These are phyloP conservation scores for Xiphydria camelus DNA, from an alignment of 2,888 invertebrate genomes.

Conservation along the genomic window DNA sequence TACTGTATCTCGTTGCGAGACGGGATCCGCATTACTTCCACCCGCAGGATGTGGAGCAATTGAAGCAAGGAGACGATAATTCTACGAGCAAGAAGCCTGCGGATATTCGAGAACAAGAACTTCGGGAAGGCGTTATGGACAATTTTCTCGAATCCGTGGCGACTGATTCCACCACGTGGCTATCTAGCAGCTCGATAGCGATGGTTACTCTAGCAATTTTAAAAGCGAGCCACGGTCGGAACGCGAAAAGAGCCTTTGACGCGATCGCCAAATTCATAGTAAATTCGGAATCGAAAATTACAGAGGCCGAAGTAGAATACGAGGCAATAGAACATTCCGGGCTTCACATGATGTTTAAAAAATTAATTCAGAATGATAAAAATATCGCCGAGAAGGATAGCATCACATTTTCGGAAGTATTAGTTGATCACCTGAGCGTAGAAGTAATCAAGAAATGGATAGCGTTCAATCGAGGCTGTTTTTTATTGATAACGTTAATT, in stretches of 20 bases:
- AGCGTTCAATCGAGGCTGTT: slow-evolving; percentile 75
- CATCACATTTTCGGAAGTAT: slow-evolving; percentile 63
- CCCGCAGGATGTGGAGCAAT: slow-evolving; percentile 73
- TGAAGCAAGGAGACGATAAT: slow-evolving; percentile 75
- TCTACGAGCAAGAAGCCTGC: slow-evolving; percentile 75
- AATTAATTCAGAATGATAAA: slow-evolving; percentile 70
- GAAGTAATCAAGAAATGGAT: slow-evolving; percentile 68
- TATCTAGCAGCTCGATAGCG: slow-evolving; percentile 69
- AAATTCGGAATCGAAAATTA: slow-evolving; percentile 63
- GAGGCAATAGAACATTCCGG: slow-evolving; percentile 72
- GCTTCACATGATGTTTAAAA: slow-evolving; percentile 76
- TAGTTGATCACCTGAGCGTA: slow-evolving; percentile 61
- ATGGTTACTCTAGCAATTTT: slow-evolving; percentile 72
- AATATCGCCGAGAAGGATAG: slow-evolving; percentile 54
- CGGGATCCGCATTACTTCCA: slow-evolving; percentile 81
- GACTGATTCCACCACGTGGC: slow-evolving; percentile 68
- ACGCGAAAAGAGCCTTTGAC: slow-evolving; percentile 57
- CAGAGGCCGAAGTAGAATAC: slow-evolving; percentile 51
- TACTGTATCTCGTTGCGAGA: slow-evolving; percentile 86
- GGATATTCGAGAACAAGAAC: slow-evolving; percentile 68
- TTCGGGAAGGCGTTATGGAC: slow-evolving; percentile 68
- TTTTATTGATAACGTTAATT: slow-evolving; percentile 69
- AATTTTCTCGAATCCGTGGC: slow-evolving; percentile 63
- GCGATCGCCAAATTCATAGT: slow-evolving; percentile 59
- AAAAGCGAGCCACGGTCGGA: slow-evolving; percentile 63